Percentiles rank a stretch among this genome's conserved stretches.
Conservation (phyloP, 2,113 vertebrate species). For the Gambusia holbrooki region DNA sequence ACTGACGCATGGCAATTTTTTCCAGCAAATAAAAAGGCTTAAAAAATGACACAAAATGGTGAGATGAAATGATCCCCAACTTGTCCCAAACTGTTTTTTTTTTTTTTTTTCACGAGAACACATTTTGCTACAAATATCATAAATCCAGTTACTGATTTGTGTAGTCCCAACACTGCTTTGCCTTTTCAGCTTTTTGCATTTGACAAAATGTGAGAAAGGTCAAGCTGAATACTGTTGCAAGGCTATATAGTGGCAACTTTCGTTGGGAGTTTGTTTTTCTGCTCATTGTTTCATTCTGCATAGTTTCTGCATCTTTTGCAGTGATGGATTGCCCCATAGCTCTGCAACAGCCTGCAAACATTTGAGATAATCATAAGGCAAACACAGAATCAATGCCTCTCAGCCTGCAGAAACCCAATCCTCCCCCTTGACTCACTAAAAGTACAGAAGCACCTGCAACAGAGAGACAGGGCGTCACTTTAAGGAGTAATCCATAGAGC, state of each 20-base stretch:
- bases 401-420: constrained; percentile 54
- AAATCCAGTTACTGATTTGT: too few species aligned
- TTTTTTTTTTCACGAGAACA: too few species aligned
- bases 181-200: neutral
- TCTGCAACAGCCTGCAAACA: constrained; percentile 47
- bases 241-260: neutral
- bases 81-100: too few species aligned
- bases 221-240: neutral
- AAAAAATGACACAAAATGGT: too few species aligned
- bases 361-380: constrained; percentile 48
- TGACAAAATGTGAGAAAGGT: neutral
- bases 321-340: constrained; percentile 37
- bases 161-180: too few species aligned
- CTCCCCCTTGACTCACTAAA: constrained; percentile 52
- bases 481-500: constrained; percentile 71
- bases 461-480: constrained; percentile 68
- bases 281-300: constrained; percentile 23
- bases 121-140: too few species aligned
- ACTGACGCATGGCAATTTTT: too few species aligned
- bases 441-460: constrained; percentile 43
- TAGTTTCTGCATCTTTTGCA: constrained; percentile 27
- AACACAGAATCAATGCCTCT: constrained; percentile 59
- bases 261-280: constrained; percentile 20
- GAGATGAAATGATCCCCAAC: too few species aligned
- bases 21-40: too few species aligned